A percentile compares a stretch with the other conserved stretches of the same genome.
Conservation (phyloP, 1,140 invertebrate genomes). For the Tenebrio molitor region DNA sequence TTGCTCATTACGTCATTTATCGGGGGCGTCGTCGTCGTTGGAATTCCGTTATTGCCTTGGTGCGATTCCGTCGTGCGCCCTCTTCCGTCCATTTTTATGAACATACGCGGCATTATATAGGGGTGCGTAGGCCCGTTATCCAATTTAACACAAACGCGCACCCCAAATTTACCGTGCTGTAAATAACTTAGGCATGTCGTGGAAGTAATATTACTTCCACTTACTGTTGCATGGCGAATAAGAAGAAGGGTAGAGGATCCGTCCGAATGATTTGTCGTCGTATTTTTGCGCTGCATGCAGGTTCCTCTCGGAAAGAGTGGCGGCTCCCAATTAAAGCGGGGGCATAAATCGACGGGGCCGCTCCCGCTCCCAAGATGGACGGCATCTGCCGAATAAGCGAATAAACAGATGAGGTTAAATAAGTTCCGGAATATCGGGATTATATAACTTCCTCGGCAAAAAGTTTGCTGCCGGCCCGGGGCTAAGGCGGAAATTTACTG, state of each 20-base stretch:
- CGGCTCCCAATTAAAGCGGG: constrained; percentile 59
- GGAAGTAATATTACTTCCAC: constrained; percentile 62
- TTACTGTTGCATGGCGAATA: constrained; percentile 60
- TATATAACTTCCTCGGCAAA: constrained; percentile 54
- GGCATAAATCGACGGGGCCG: constrained; percentile 58
- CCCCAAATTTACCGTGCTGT: constrained; percentile 61
- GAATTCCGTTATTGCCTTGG: background rate
- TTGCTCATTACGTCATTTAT: no score
- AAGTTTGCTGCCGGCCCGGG: constrained; percentile 50
- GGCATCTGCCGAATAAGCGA: constrained; percentile 57
- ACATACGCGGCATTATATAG: constrained; percentile 47
- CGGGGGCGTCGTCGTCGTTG: background rate
- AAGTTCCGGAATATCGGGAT: constrained; percentile 56
- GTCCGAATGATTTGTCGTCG: constrained; percentile 60
- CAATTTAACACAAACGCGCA: constrained; percentile 59
- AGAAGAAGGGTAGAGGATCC: constrained; percentile 54
- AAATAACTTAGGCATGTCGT: constrained; percentile 63
- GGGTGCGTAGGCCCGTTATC: constrained; percentile 58
- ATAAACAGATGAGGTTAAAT: constrained; percentile 59
- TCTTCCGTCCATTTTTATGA: constrained; percentile 37
- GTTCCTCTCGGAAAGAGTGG: constrained; percentile 50
- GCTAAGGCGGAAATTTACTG: constrained; percentile 49
- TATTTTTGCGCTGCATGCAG: constrained; percentile 55
- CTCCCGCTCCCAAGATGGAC: constrained; percentile 52
- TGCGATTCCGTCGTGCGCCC: background rate